Base-by-base conservation (phyloP, 2,888 invertebrate genomes). In the Dioctria rufipes region DNA sequence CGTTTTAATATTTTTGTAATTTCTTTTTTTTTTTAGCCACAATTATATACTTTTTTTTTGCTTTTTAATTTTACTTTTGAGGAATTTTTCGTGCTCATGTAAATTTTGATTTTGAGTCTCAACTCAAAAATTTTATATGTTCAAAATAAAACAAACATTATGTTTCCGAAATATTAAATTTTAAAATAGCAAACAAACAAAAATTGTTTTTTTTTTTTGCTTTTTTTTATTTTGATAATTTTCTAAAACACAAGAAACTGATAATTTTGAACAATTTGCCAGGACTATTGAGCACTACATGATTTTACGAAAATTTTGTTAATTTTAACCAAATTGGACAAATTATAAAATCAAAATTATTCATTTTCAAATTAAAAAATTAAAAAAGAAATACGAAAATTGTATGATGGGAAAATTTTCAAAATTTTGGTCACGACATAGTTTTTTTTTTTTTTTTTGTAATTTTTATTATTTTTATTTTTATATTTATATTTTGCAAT, bases 61-160 rank as follows among this genome's bases (percentile, higher is more conserved):
- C 54, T 73, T 73, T 54, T 60, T 75, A 49, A 71, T 71, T 61
- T 75, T 75, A 60, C 43, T 75, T 61, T 75, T 60, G 75, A 75
- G 75, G 75, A 75, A 75, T 75, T 75, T 60, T 60, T 75, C 75
- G 75, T 75, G 75, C 75, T 75, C 75, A 75, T 75, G 75, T 75
- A 75, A 75, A 75, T 73, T 73, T 73, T 75, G 75, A 75, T 75
- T 75, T 58, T 58, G 60, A 60, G 58, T 75, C 37, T 25, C 51
- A 11, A 39, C 43, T 51, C 51, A 37, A 54, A 8, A 5, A 46
- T 6, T 46, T 46, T 6, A 46, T 8, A 46, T 46, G 5, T 46
- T 46, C 46, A 46, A 46, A 46, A 46, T 1, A 25, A 25, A 25
- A n/a, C n/a, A 25, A 25, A 25, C 25, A 25, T 25, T 25, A 46